Percentiles rank a stretch among this genome's conserved stretches.
phyloP scores from a whole-genome alignment of 2,888 invertebrate species.

The Glyphotaelius pellucidus region DNA sequence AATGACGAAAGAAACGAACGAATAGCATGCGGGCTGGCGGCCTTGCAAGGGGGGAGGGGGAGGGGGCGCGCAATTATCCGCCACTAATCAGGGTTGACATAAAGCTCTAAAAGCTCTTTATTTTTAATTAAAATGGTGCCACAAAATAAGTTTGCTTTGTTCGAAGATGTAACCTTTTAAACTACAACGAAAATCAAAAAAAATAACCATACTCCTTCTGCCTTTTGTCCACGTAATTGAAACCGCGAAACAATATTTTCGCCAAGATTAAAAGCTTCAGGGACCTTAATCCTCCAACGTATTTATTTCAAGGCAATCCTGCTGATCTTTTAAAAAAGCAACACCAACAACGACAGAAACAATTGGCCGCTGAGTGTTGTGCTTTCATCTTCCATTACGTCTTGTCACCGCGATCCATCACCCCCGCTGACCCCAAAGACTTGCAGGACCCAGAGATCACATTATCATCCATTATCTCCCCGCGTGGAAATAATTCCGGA shows the following conservation, averaged over 20 bases:
- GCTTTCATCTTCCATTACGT: conserved; percentile 20
- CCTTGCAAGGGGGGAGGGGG: no score
- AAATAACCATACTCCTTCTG: background rate
- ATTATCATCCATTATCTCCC: conserved; percentile 38
- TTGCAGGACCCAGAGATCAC: conserved; percentile 3
- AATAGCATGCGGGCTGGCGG: no score
- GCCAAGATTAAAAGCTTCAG: background rate
- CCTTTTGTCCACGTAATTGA: no score
- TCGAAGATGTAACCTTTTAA: no score
- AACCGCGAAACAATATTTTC: background rate
- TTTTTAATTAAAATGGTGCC: no score
- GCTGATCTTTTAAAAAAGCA: background rate
- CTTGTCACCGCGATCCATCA: conserved; percentile 7
- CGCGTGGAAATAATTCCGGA: conserved; percentile 25
- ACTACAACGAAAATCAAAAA: background rate
- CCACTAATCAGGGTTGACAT: no score
- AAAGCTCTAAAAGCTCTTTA: no score
- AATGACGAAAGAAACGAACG: no score
- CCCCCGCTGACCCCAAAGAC: background rate
- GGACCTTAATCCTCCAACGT: background rate
- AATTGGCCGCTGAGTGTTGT: background rate
- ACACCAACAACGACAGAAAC: background rate
- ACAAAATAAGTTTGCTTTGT: no score
- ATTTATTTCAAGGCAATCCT: background rate
- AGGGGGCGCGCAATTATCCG: no score